Percentiles rank a stretch among this genome's conserved stretches.
These are phyloP conservation scores for Spisula subtruncata DNA, from an alignment of 2,888 invertebrate species.

Conservation along the genomic window DNA sequence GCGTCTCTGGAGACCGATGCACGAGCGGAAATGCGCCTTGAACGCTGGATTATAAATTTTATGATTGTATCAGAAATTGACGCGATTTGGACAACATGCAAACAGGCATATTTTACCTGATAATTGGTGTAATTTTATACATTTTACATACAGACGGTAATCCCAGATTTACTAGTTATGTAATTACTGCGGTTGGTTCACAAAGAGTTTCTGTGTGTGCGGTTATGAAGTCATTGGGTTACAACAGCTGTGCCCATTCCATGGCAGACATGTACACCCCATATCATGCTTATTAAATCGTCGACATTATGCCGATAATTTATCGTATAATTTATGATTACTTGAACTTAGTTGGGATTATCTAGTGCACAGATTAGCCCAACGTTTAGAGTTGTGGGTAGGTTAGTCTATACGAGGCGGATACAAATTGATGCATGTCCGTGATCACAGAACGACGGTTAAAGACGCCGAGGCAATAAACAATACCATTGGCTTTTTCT, in stretches of 20 bases:
- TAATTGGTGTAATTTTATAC: conserved; percentile 9
- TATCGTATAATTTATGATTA: not conserved
- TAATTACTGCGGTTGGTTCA: not conserved
- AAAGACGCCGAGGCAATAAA: conserved; percentile 14
- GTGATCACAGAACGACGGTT: not conserved
- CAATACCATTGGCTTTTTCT: conserved; percentile 6
- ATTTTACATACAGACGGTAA: conserved; percentile 12
- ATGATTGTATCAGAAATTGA: conserved; percentile 29
- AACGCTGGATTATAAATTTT: conserved; percentile 28
- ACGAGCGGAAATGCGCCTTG: conserved; percentile 22
- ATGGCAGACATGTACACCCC: not conserved
- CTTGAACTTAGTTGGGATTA: not conserved
- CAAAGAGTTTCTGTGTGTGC: not conserved
- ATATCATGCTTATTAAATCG: not conserved
- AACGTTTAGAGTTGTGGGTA: not conserved
- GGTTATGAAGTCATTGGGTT: not conserved
- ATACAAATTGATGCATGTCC: not conserved
- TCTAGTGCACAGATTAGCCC: not conserved
- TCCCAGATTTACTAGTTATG: not conserved
- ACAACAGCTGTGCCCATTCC: not conserved
- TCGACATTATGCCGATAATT: not conserved
- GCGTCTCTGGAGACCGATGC: conserved; percentile 26
- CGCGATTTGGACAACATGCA: conserved; percentile 3
- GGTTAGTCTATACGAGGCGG: not conserved
- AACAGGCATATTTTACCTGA: conserved; percentile 23